Evolutionary conservation across 1,140 invertebrate genomes (phyloP).

Genomic region (Campoletis sonorensis): DNA sequence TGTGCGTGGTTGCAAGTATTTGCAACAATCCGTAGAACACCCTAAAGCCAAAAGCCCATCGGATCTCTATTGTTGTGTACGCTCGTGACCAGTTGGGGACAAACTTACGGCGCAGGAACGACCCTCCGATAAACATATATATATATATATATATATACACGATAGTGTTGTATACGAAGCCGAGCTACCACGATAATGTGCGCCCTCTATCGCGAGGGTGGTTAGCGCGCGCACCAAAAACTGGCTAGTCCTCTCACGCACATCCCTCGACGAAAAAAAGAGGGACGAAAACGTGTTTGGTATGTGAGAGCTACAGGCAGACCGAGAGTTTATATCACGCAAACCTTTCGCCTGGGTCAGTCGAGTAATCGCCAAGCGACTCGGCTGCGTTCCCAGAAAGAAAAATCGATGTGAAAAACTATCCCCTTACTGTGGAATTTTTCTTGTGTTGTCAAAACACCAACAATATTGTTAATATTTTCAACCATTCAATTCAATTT

Average conservation of each 20-base stretch:
- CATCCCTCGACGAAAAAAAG: neutral
- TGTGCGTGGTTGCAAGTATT: neutral
- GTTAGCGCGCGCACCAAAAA: constrained; percentile 3
- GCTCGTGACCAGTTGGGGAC: neutral
- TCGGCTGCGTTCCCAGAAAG: neutral
- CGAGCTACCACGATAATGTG: neutral
- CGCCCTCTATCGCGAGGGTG: constrained; percentile 1
- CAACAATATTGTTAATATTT: no score
- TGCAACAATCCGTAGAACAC: neutral
- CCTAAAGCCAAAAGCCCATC: constrained; percentile 12
- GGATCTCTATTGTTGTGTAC: neutral
- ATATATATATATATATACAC: no score
- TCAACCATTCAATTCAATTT: no score
- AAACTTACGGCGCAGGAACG: constrained; percentile 3
- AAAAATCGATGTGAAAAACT: constrained; percentile 6
- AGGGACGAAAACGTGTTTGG: neutral
- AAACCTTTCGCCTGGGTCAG: neutral
- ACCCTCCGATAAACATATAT: neutral
- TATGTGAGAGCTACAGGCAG: neutral
- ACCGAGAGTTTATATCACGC: constrained; percentile 5
- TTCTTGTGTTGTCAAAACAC: no score
- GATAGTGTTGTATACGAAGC: neutral
- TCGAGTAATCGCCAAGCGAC: neutral
- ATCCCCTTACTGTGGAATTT: neutral
- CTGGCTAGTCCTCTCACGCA: neutral